These are phyloP conservation scores for Meleagris gallopavo DNA, from an alignment of 2,113 vertebrate species.

Conservation along the genomic window DNA sequence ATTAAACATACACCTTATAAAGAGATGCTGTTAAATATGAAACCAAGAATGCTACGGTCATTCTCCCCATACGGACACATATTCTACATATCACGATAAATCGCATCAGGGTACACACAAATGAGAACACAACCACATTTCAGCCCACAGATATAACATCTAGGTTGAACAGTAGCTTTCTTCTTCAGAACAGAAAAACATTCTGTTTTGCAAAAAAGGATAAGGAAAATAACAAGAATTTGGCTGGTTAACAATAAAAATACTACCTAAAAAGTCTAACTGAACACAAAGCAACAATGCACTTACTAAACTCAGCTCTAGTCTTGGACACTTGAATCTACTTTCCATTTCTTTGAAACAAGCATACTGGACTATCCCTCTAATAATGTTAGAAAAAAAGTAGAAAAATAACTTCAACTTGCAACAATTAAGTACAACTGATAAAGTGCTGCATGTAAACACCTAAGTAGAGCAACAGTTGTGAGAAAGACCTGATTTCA, in stretches of 20 bases:
- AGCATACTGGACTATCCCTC: background rate
- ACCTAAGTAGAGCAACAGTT: background rate
- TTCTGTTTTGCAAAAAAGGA: background rate
- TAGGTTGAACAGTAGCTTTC: background rate
- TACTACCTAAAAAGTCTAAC: background rate
- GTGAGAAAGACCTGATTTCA: background rate
- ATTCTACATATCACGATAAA: fast-evolving
- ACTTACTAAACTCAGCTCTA: background rate
- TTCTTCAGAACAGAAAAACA: background rate
- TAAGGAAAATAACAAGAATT: background rate
- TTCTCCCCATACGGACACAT: background rate
- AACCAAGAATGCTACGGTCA: background rate
- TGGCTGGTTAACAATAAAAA: background rate
- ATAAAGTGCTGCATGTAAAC: background rate
- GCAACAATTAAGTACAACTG: fast-evolving
- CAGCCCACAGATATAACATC: background rate
- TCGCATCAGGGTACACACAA: background rate
- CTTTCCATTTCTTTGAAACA: background rate
- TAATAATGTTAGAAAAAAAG: background rate
- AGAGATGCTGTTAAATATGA: background rate
- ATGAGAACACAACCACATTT: background rate
- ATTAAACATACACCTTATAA: background rate
- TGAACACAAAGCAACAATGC: background rate
- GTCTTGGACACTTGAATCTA: background rate
- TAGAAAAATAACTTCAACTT: background rate